Base-by-base conservation (phyloP, 2,113 vertebrate species). In the Gasterosteus nipponicus region DNA sequence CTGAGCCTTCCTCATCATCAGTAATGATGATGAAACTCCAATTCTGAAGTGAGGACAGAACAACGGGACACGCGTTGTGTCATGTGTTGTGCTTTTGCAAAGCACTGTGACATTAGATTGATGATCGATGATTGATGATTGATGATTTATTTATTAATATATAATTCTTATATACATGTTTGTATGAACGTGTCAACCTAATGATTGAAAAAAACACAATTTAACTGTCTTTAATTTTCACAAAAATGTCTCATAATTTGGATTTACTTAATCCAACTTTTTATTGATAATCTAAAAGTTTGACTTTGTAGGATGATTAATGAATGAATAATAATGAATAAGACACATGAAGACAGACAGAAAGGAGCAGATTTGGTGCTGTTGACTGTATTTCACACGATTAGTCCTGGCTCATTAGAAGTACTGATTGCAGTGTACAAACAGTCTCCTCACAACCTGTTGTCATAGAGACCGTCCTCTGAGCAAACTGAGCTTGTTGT, bases 401-500 rank as follows among this genome's bases (percentile, higher is more conserved):
- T 61, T 51, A 35, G 60, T 22, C 29, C 35, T 2, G 35, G 42
- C 66, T 77, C 51, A 72, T 68, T n/a, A 9, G 12, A 78, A 75
- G 35, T 71, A 41, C 65, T 39, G 70, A 82, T 58, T 41, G 22
- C 53, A 18, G 64, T 68, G 35, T 61, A 63, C 39, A 77, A 78
- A 78, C 78, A 69, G 22, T 39, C 31, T 66, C 69, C 65, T 75
- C 42, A 57, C 72, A 3, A 41, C 56, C 18, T 76, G 90, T 90
- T 69, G 79, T 70, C 89, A 84, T 41, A 71, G 84, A 59, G 72
- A 70, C 41, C 29, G 41, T 83, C 81, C 67, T 72, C 58, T 44
- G 18, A 76, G 70, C 57, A 82, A 73, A 80, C 60, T 66, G 49
- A 66, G 66, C 49, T 1, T 66, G 71, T 70, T 70, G 64, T 61